Percentiles rank a stretch among this genome's conserved stretches.
These are phyloP conservation scores for Pangasianodon hypophthalmus DNA, from an alignment of 2,113 vertebrate genomes.

Conservation along the genomic window DNA sequence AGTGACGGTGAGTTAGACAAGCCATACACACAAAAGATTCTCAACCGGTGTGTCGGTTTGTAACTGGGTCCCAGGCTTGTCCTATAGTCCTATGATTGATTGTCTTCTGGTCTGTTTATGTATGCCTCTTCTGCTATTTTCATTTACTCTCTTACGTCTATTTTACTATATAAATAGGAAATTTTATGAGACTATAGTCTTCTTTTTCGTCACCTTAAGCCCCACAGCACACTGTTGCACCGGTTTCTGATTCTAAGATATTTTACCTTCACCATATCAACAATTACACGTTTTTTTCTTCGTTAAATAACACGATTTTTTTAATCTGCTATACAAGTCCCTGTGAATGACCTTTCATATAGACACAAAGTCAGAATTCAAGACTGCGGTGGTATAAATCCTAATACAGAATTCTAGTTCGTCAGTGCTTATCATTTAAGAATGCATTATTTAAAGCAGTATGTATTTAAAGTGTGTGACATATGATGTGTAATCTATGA, in stretches of 20 bases:
- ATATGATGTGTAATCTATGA: neutral
- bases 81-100: neutral
- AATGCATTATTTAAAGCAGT: neutral
- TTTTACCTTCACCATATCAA: neutral
- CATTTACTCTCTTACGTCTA: too few relatives aligned
- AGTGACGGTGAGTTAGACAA: neutral
- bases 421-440: neutral
- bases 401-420: neutral
- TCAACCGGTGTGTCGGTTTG: neutral
- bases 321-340: neutral
- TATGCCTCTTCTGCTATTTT: too few relatives aligned
- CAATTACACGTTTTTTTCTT: neutral
- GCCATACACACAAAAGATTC: neutral
- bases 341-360: neutral
- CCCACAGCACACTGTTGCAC: neutral
- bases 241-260: neutral
- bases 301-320: too few relatives aligned
- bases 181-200: neutral
- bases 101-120: neutral
- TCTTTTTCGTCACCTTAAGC: neutral
- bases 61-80: neutral
- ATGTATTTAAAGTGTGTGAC: neutral
- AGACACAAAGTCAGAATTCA: neutral
- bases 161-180: too few relatives aligned
- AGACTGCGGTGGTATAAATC: neutral